These are phyloP conservation scores for Coregonus sp. DNA, from an alignment of 2,797 vertebrate genomes.

Conservation along the genomic window DNA sequence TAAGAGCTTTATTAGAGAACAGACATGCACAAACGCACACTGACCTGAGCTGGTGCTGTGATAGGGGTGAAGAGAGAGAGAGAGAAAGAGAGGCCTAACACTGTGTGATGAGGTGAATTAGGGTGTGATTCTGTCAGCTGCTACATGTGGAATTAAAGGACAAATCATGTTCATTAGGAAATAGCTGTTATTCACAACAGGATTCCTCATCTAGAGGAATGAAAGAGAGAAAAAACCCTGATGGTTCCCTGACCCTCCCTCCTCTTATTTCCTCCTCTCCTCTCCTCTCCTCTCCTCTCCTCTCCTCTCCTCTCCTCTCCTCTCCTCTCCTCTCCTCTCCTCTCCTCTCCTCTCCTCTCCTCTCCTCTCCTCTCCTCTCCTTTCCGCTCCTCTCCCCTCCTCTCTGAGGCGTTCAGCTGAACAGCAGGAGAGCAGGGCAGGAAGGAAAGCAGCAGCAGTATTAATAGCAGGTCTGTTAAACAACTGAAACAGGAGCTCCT, in stretches of 20 bases:
- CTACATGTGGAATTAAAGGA: not conserved
- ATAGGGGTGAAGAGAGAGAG: no score
- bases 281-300: no score
- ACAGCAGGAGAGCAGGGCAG: not conserved
- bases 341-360: no score
- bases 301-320: no score
- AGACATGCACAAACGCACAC: constrained; percentile 19
- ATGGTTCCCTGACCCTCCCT: not conserved
- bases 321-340: no score
- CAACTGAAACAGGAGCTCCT: not conserved
- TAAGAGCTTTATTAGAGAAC: constrained; percentile 71
- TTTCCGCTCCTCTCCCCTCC: not conserved
- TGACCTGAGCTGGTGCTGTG: not conserved
- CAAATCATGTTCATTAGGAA: constrained; percentile 28
- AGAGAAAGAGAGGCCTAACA: no score
- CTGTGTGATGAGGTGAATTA: constrained; percentile 5
- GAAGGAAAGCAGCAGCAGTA: not conserved
- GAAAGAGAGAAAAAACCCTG: not conserved
- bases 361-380: no score
- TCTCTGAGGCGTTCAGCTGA: no score
- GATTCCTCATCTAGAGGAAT: constrained; percentile 26
- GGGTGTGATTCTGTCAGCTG: constrained; percentile 23
- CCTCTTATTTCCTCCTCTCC: no score
- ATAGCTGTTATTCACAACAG: constrained; percentile 34
- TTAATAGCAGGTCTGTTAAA: not conserved